Percentiles rank a stretch among this genome's conserved stretches.
Evolutionary conservation across 2,888 invertebrate species (phyloP).

Genomic region (Lasioglossum malachurum): DNA sequence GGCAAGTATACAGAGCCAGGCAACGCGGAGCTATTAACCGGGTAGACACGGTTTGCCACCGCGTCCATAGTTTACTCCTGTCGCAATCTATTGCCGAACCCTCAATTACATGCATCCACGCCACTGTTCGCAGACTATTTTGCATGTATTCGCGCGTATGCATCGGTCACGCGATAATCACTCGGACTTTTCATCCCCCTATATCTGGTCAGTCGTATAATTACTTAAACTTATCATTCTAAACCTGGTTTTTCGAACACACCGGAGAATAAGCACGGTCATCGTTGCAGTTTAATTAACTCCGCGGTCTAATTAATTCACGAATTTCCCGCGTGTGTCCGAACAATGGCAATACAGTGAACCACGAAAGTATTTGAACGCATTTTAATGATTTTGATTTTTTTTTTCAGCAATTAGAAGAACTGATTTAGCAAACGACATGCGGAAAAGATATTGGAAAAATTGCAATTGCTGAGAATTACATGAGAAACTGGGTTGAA

Average conservation of each 20-base stretch:
- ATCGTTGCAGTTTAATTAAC: slow-evolving; percentile 4
- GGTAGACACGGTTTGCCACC: slow-evolving; percentile 31
- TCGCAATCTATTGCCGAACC: slow-evolving; percentile 57
- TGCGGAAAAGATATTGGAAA: no score
- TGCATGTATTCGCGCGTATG: slow-evolving; percentile 22
- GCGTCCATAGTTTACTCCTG: slow-evolving; percentile 57
- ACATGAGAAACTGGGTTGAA: no score
- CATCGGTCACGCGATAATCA: slow-evolving; percentile 45
- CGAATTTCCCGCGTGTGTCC: neutral
- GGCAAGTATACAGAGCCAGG: slow-evolving; percentile 1
- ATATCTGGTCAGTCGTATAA: neutral
- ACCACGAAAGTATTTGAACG: no score
- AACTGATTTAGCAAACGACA: no score
- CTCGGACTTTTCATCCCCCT: neutral
- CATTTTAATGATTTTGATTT: no score
- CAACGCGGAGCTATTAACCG: slow-evolving; percentile 50
- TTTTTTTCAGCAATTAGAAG: no score
- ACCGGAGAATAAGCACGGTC: neutral
- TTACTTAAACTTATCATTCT: slow-evolving; percentile 10
- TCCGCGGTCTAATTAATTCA: neutral
- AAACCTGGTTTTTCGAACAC: neutral
- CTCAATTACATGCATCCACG: slow-evolving; percentile 57
- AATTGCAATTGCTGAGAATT: no score
- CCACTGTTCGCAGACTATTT: slow-evolving; percentile 26
- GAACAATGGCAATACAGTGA: no score